Conservation (phyloP, 1,140 invertebrate species). For the Hycleus cichorii region DNA sequence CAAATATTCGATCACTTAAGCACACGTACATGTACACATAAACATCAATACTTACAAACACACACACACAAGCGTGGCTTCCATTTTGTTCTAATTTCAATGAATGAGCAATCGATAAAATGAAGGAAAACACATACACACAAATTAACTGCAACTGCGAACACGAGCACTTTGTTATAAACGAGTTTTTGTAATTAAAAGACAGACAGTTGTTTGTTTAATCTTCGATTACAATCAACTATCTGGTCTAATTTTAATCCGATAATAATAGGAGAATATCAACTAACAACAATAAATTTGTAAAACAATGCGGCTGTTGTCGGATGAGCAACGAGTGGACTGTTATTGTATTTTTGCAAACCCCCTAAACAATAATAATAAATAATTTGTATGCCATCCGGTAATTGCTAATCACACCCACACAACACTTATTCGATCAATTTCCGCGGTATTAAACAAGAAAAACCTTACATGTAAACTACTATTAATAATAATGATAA, state of each 20-base stretch:
- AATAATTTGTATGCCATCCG: not conserved
- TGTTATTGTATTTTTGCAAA: conserved; percentile 13
- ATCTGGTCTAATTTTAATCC: conserved; percentile 4
- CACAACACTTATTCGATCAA: not conserved
- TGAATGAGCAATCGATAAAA: too few species aligned
- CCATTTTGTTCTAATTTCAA: conserved; percentile 18
- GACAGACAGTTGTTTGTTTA: not conserved
- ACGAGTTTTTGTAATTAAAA: conserved; percentile 12
- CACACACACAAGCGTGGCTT: conserved; percentile 24
- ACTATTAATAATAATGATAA: conserved; percentile 6
- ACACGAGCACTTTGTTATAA: conserved; percentile 27
- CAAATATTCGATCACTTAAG: conserved; percentile 19
- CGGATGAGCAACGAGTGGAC: conserved; percentile 7
- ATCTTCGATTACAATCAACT: not conserved
- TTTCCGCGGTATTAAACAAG: too few species aligned
- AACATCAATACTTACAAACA: not conserved
- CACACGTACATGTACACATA: conserved; percentile 16
- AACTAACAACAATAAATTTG: conserved; percentile 2
- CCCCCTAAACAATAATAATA: not conserved
- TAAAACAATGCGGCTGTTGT: conserved; percentile 1
- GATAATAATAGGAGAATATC: not conserved
- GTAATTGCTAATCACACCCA: conserved; percentile 3
- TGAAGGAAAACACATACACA: too few species aligned
- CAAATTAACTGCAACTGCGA: conserved; percentile 24
- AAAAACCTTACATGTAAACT: too few species aligned